Percentiles rank a stretch among this genome's conserved stretches.
These are phyloP conservation scores for Zeus faber DNA, from an alignment of 2,113 vertebrate species.

Conservation along the genomic window DNA sequence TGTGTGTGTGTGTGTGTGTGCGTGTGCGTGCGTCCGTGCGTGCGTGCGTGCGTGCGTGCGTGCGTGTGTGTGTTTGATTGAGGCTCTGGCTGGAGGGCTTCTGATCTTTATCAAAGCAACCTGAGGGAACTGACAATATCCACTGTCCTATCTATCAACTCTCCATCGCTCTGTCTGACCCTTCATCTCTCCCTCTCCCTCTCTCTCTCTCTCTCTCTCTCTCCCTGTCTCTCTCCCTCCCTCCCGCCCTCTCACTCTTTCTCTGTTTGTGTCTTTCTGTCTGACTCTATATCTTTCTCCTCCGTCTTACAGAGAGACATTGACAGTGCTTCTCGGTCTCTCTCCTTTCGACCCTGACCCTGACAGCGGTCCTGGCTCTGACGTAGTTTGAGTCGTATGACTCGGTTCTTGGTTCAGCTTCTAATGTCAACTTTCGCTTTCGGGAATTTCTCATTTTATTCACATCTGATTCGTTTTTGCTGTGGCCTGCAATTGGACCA, in stretches of 20 bases:
- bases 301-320: too few relatives aligned
- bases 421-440: too few relatives aligned
- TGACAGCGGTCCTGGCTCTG: too few relatives aligned
- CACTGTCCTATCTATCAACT: constrained; percentile 39
- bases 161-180: constrained; percentile 16
- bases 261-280: constrained; percentile 16
- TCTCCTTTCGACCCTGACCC: background rate
- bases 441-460: too few relatives aligned
- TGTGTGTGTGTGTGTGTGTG: background rate
- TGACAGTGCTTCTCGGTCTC: too few relatives aligned
- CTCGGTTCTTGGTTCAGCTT: too few relatives aligned
- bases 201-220: constrained; percentile 26
- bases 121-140: constrained; percentile 56
- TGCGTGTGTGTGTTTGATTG: constrained; percentile 23
- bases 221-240: constrained; percentile 19
- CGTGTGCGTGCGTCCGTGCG: constrained; percentile 10
- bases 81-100: constrained; percentile 31
- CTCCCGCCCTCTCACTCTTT: background rate
- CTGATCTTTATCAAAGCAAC: constrained; percentile 61
- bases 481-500: too few relatives aligned
- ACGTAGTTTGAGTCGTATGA: too few relatives aligned
- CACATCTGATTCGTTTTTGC: too few relatives aligned
- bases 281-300: constrained; percentile 16
- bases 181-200: constrained; percentile 16
- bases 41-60: background rate